Base-by-base conservation (phyloP, 92 coral and sea anemone species). In the Palythoa caribaeorum region DNA sequence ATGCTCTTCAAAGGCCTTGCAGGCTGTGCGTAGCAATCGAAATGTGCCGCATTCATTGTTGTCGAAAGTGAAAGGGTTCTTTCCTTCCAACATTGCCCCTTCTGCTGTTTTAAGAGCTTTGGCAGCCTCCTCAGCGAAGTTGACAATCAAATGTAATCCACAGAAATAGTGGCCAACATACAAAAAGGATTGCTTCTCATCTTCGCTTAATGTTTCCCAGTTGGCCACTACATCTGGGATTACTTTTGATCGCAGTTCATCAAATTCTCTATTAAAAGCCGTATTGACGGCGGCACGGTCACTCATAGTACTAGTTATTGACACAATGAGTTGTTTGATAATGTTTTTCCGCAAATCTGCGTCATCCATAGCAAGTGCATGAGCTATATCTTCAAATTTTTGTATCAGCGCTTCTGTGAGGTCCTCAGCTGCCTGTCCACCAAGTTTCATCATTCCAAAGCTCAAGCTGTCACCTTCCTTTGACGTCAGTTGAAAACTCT, bases 141-240 rank as follows among this genome's bases (percentile, higher is more conserved):
- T 79, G 37, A 79, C 84, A 37, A 57, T 79, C 72, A 79, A 38
- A 60, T 79, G 72, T 11, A 79, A 44, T 38, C 84, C 84, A 57
- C 84, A 79, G 84, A 79, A 79, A 79, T 79, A 79, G 48, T 57
- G 84, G 53, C 54, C 71, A 39, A 78, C 83, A 57, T 78, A 36
- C 69, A 78, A 55, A n/a, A 78, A 4, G 2, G 83, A 54, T 14
- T 59, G n/a, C 15, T 17, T 37, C 50, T 78, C 83, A 35, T 54
- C 83, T 54, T 57, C 35, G 2, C 15, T 39, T 10, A 78, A 59
- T 14, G 51, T 60, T 16, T 79, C 72, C 83, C 83, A 77, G 20
- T 77, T 77, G 38, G 63, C n/a, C 6, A 79, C 51, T 19, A 79
- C 84, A 11, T 59, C 65, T 16, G 84, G 84, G 52, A 60, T 79